These are phyloP conservation scores for Apis florea DNA, from an alignment of 1,140 invertebrate species.

Conservation along the genomic window DNA sequence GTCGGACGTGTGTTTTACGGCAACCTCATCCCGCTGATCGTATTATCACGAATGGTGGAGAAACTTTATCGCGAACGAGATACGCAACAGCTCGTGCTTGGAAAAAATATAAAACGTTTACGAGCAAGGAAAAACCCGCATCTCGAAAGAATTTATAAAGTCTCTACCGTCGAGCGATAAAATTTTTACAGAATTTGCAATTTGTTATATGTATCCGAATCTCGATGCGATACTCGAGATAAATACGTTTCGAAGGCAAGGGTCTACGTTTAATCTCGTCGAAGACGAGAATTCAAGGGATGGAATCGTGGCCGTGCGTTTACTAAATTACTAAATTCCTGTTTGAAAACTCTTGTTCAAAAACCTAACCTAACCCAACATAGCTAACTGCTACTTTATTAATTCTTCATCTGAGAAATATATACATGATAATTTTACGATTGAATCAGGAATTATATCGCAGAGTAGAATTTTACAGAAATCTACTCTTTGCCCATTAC, in stretches of 20 bases:
- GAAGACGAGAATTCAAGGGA: not conserved
- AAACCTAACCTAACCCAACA: too few relatives aligned
- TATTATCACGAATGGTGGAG: not conserved
- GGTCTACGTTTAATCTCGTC: too few relatives aligned
- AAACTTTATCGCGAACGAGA: slow-evolving; percentile 8
- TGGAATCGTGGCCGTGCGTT: not conserved
- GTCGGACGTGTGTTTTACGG: not conserved
- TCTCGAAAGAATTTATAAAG: not conserved
- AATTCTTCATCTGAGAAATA: too few relatives aligned
- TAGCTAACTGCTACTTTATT: too few relatives aligned
- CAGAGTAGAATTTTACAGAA: too few relatives aligned
- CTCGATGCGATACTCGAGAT: too few relatives aligned
- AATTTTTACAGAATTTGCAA: not conserved
- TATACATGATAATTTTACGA: too few relatives aligned
- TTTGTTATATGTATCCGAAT: not conserved
- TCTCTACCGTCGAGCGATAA: not conserved
- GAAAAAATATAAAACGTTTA: slow-evolving; percentile 7
- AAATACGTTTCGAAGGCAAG: too few relatives aligned
- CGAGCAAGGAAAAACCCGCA: not conserved
- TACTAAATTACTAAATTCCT: not conserved
- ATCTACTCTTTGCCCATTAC: too few relatives aligned
- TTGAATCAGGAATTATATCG: too few relatives aligned
- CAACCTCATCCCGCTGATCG: not conserved
- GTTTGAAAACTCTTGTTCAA: too few relatives aligned
- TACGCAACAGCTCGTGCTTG: slow-evolving; percentile 9